phyloP scores from a whole-genome alignment of 2,113 vertebrate genomes.

The Scartelaos histophorus region DNA sequence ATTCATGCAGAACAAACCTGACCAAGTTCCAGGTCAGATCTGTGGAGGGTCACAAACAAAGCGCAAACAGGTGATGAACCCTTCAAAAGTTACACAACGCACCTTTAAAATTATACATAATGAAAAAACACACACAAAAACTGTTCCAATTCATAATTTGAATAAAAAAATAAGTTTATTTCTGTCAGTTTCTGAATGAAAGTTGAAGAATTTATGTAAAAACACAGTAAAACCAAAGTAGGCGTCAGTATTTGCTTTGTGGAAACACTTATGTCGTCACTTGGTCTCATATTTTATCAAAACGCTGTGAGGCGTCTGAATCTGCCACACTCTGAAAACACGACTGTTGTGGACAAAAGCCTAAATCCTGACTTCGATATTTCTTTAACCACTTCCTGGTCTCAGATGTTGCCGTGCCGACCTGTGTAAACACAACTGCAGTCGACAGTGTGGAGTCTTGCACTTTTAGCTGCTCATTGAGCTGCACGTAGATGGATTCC shows the following conservation, averaged over 20 bases:
- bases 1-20: too few relatives aligned
- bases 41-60: too few relatives aligned
- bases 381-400: slow-evolving; percentile 1
- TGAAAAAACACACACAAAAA: too few relatives aligned
- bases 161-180: too few relatives aligned
- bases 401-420: slow-evolving; percentile 2
- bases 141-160: too few relatives aligned
- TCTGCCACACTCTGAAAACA: background rate
- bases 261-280: background rate
- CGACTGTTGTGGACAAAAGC: background rate
- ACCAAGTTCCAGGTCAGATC: too few relatives aligned
- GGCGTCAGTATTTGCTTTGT: background rate
- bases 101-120: too few relatives aligned
- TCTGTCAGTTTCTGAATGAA: too few relatives aligned
- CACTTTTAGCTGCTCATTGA: slow-evolving; percentile 18
- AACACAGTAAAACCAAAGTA: background rate
- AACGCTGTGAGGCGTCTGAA: background rate
- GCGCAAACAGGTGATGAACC: too few relatives aligned
- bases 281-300: background rate
- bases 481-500: slow-evolving; percentile 53
- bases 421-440: background rate
- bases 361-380: background rate
- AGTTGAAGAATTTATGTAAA: too few relatives aligned
- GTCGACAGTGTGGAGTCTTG: slow-evolving; percentile 5
- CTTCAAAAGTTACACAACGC: too few relatives aligned